A percentile compares a stretch with the other conserved stretches of the same genome.
phyloP scores from a whole-genome alignment of 2,797 vertebrate species.

The Sebastes paucispinis region DNA sequence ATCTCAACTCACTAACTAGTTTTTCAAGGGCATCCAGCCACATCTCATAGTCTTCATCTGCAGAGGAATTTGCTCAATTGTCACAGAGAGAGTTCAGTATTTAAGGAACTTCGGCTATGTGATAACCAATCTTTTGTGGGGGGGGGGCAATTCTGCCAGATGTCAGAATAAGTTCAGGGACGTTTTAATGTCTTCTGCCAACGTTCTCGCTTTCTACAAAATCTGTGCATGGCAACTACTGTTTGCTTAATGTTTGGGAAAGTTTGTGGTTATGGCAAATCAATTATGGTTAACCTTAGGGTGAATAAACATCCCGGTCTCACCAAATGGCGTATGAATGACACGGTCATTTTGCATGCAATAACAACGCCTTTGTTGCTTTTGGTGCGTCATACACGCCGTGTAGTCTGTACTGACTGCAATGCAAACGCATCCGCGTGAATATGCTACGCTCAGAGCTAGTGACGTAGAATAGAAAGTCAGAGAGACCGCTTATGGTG shows the following conservation, averaged over 20 bases:
- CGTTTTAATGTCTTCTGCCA: not conserved
- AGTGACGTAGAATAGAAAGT: too few species aligned
- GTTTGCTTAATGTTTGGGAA: not conserved
- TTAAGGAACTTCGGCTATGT: not conserved
- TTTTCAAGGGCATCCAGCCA: not conserved
- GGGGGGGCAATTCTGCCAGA: not conserved
- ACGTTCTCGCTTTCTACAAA: not conserved
- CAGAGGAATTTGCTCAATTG: not conserved
- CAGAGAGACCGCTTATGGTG: too few species aligned
- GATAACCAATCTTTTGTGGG: not conserved
- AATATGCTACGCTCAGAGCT: too few species aligned
- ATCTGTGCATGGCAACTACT: not conserved
- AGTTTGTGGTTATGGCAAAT: not conserved
- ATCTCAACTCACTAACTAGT: not conserved
- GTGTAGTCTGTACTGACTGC: too few species aligned
- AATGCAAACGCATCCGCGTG: too few species aligned
- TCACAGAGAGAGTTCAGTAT: not conserved
- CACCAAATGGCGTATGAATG: too few species aligned
- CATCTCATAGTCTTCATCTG: not conserved
- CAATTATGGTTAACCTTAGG: not conserved
- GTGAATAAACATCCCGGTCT: too few species aligned
- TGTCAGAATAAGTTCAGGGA: not conserved
- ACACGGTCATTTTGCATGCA: too few species aligned
- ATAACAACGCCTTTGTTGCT: too few species aligned
- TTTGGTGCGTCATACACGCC: too few species aligned